A percentile compares a stretch with the other conserved stretches of the same genome.
Evolutionary conservation across 53 echinoderm and acorn worm genomes (phyloP).

Genomic region (Crossaster papposus): DNA sequence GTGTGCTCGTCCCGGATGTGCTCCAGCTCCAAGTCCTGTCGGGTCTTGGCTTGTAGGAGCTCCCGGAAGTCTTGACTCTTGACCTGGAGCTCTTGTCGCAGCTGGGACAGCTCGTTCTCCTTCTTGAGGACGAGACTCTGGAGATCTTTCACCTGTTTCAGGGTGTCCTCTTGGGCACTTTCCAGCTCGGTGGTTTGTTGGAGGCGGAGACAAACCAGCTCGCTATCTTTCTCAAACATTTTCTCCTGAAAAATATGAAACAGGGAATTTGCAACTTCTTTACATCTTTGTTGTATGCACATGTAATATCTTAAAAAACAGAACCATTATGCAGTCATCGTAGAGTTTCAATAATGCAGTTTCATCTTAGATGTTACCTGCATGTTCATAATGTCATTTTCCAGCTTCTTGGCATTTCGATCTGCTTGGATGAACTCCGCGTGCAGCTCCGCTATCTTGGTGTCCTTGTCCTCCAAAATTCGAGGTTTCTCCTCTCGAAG

Average conservation of each 20-base stretch:
- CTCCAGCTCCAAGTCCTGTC: constrained; percentile 84
- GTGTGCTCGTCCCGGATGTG: constrained; percentile 74
- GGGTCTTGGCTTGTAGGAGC: constrained; percentile 76
- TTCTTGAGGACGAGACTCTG: constrained; percentile 76
- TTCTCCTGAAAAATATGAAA: constrained; percentile 60
- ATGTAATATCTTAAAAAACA: no score
- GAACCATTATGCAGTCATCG: no score
- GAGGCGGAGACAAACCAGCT: constrained; percentile 73
- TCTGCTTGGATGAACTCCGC: constrained; percentile 72
- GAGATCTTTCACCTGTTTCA: constrained; percentile 76
- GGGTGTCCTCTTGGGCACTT: constrained; percentile 74
- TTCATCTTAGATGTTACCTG: constrained; percentile 55
- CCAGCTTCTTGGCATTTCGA: constrained; percentile 80
- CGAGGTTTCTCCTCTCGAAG: constrained; percentile 83
- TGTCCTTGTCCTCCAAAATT: constrained; percentile 75
- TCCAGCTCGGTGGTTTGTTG: constrained; percentile 80
- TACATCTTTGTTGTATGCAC: background rate
- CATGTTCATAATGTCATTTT: constrained; percentile 81
- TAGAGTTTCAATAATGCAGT: no score
- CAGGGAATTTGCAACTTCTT: background rate
- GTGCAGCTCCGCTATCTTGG: constrained; percentile 68
- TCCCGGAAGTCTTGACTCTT: constrained; percentile 74
- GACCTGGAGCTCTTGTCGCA: constrained; percentile 72
- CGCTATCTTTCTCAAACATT: constrained; percentile 78
- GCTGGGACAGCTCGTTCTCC: constrained; percentile 73